phyloP scores from a whole-genome alignment of 2,797 vertebrate genomes.

The Mus caroli region DNA sequence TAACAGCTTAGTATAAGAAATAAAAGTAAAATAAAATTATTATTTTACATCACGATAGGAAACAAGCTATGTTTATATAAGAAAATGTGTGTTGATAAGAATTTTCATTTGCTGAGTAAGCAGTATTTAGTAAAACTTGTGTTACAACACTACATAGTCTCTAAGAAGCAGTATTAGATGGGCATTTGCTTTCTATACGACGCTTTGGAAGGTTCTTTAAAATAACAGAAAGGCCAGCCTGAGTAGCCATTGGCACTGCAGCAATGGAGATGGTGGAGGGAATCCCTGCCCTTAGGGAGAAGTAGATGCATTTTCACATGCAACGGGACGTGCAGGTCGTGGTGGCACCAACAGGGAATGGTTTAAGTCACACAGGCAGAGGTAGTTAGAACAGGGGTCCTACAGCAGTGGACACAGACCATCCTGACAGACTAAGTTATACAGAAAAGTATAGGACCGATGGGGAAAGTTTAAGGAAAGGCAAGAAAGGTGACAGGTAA shows the following conservation, averaged over 20 bases:
- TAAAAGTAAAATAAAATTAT: background rate
- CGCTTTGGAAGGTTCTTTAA: background rate
- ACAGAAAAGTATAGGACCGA: background rate
- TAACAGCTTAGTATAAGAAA: background rate
- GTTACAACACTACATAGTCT: background rate
- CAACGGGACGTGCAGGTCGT: too few species aligned
- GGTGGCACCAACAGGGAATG: background rate
- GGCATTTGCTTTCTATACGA: background rate
- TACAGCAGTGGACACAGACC: background rate
- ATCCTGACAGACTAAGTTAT: background rate
- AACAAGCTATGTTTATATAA: background rate
- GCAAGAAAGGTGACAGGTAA: accelerated
- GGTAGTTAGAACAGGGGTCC: background rate
- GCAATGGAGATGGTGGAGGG: background rate
- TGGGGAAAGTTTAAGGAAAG: background rate
- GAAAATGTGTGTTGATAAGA: background rate
- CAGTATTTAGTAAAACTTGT: constrained; percentile 24
- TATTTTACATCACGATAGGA: constrained; percentile 22
- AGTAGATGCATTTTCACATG: background rate
- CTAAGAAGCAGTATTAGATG: background rate
- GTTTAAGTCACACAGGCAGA: background rate
- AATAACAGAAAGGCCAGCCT: background rate
- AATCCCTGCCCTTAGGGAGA: background rate
- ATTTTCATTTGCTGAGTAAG: background rate
- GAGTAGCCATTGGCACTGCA: background rate